A percentile compares a stretch with the other conserved stretches of the same genome.
Conservation (phyloP, 2,113 vertebrate species). For the Myotis lucifugus region DNA sequence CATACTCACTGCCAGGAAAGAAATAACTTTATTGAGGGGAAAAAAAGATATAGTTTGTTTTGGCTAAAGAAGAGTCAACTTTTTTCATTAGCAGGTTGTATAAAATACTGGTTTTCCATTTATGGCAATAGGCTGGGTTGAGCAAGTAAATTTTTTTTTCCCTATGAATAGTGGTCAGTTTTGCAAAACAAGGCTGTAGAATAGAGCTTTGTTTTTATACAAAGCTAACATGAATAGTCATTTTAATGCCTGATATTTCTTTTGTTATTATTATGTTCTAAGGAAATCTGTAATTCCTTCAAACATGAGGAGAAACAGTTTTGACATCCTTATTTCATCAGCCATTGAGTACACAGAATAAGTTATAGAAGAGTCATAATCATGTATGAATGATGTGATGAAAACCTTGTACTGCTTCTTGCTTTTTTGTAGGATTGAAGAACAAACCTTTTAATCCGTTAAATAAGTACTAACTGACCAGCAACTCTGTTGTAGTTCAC, state of each 20-base stretch:
- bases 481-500: not conserved
- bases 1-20: not conserved
- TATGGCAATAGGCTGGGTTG: not conserved
- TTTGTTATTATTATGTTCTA: slow-evolving; percentile 20
- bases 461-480: not conserved
- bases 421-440: not conserved
- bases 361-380: not conserved
- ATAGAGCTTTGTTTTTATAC: slow-evolving; percentile 2
- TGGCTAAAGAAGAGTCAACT: not conserved
- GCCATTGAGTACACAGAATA: not conserved
- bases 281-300: not conserved
- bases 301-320: not conserved
- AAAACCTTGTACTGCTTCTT: not conserved
- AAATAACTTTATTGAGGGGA: not conserved
- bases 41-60: slow-evolving; percentile 19
- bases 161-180: not conserved
- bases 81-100: not conserved
- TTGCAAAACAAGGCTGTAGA: not conserved
- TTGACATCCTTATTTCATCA: slow-evolving; percentile 19
- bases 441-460: slow-evolving; percentile 25
- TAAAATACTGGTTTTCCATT: slow-evolving; percentile 19
- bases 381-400: not conserved
- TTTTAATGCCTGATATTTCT: not conserved
- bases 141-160: not conserved
- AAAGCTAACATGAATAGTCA: not conserved